phyloP scores from a whole-genome alignment of 2,888 invertebrate species.

The Leucozona laternaria region DNA sequence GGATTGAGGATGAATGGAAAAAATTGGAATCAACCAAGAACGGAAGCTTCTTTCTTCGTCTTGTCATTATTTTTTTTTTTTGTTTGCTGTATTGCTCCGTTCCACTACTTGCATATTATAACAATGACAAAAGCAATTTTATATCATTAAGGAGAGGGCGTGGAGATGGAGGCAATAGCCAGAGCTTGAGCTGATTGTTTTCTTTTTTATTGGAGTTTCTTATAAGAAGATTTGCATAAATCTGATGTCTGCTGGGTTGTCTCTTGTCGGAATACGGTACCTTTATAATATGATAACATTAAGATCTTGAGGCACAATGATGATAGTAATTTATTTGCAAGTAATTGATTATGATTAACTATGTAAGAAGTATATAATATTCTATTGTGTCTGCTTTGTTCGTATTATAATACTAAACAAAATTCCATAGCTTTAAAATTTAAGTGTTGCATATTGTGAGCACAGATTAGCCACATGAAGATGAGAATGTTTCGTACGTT shows the following conservation, averaged over 20 bases:
- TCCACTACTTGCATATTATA: conserved; percentile 27
- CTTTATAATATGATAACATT: background rate
- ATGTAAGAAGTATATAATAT: background rate
- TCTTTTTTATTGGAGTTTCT: conserved; percentile 9
- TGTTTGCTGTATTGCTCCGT: background rate
- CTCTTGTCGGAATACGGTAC: background rate
- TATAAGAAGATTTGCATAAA: conserved; percentile 45
- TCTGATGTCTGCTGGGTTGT: conserved; percentile 27
- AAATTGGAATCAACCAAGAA: conserved; percentile 7
- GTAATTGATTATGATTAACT: conserved; percentile 30
- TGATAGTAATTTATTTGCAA: conserved; percentile 25
- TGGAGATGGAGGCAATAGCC: background rate
- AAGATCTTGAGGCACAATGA: background rate
- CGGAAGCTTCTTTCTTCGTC: conserved; percentile 44
- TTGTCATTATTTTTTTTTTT: background rate
- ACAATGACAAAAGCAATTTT: conserved; percentile 29
- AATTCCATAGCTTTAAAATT: background rate
- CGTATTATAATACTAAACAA: background rate
- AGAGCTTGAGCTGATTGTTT: conserved; percentile 21
- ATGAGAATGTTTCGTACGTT: too few relatives aligned
- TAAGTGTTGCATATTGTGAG: background rate
- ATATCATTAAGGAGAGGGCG: conserved; percentile 1
- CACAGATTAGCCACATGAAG: too few relatives aligned
- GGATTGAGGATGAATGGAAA: background rate
- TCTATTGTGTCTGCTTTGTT: background rate